Evolutionary conservation across 2,113 vertebrate genomes (phyloP).

Genomic region (Tursiops truncatus): DNA sequence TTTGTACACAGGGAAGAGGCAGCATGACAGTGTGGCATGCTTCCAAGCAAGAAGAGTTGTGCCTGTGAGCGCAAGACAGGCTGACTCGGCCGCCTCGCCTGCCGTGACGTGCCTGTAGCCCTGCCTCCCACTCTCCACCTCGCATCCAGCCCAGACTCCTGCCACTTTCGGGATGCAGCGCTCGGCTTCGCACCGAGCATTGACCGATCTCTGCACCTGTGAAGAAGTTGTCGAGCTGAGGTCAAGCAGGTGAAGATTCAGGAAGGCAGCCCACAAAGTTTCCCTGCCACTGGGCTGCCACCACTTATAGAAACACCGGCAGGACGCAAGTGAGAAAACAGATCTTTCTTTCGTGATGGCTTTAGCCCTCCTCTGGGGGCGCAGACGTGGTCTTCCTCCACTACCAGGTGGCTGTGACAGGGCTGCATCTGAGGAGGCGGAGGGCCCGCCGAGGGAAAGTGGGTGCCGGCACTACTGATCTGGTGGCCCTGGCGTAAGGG

Average conservation of each 20-base stretch:
- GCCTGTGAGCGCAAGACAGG: slow-evolving; percentile 47
- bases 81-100: neutral
- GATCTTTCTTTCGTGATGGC: slow-evolving; percentile 12
- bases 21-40: slow-evolving; percentile 63
- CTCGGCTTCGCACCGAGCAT: neutral
- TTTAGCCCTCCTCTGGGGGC: neutral
- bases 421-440: fast-evolving
- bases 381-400: neutral
- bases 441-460: neutral
- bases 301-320: neutral
- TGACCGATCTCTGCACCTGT: neutral
- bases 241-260: slow-evolving; percentile 52
- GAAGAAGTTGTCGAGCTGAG: slow-evolving; percentile 43
- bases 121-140: neutral
- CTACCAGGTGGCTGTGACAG: neutral
- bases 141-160: neutral
- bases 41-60: slow-evolving; percentile 21
- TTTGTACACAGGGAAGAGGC: slow-evolving; percentile 48
- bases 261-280: slow-evolving; percentile 1
- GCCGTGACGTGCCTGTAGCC: slow-evolving; percentile 25
- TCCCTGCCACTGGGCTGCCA: neutral
- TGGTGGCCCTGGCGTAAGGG: neutral
- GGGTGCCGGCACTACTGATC: neutral
- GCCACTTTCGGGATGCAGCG: neutral
- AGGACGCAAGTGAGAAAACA: neutral